Evolutionary conservation across 1,140 invertebrate species (phyloP).

Genomic region (Cryptotermes secundus): DNA sequence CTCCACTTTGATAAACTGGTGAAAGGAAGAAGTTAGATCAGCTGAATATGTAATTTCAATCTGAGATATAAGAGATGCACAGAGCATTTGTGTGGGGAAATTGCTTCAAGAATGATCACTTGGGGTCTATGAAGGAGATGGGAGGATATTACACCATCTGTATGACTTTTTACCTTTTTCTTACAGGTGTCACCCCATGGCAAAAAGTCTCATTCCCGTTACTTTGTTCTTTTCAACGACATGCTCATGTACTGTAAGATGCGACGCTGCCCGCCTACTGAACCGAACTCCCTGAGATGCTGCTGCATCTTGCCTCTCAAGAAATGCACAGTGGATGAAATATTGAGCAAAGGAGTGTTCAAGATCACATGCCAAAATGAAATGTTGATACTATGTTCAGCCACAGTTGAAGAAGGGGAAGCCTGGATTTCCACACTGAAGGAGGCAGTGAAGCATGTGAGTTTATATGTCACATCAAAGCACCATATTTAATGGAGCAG

Average conservation of each 20-base stretch:
- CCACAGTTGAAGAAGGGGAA: conserved; percentile 52
- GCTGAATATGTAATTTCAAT: too few relatives aligned
- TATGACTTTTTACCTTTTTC: too few relatives aligned
- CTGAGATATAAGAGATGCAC: too few relatives aligned
- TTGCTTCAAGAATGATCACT: too few relatives aligned
- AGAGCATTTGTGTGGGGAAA: too few relatives aligned
- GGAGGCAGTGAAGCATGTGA: conserved; percentile 54
- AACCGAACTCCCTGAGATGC: conserved; percentile 50
- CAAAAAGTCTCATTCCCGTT: conserved; percentile 47
- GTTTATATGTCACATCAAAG: too few relatives aligned
- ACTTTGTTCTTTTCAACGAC: conserved; percentile 56
- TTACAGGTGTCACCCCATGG: conserved; percentile 33
- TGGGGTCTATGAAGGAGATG: too few relatives aligned
- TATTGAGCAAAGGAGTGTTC: conserved; percentile 56
- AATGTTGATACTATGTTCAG: conserved; percentile 57
- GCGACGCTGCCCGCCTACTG: conserved; percentile 49
- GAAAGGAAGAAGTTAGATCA: too few relatives aligned
- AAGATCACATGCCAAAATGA: conserved; percentile 59
- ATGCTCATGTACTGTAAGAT: conserved; percentile 62
- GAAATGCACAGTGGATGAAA: conserved; percentile 58
- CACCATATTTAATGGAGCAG: too few relatives aligned
- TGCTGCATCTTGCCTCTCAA: conserved; percentile 60
- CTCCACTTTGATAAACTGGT: too few relatives aligned
- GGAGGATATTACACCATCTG: too few relatives aligned
- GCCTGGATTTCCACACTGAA: conserved; percentile 58